Percentiles rank a stretch among this genome's conserved stretches.
These are phyloP conservation scores for Andrena praecox DNA, from an alignment of 2,888 invertebrate genomes.

Conservation along the genomic window DNA sequence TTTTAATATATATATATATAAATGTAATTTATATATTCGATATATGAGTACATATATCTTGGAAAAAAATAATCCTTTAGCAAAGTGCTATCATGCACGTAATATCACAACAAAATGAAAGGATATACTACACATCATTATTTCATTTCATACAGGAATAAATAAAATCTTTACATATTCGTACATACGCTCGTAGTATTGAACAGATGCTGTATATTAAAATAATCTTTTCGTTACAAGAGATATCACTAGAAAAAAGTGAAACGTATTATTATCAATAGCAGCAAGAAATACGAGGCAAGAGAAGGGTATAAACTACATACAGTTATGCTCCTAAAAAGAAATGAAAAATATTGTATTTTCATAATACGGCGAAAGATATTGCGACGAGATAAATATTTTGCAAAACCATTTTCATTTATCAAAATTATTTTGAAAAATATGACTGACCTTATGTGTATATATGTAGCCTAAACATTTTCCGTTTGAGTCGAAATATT, in stretches of 20 bases:
- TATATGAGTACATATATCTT: background rate
- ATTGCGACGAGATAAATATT: background rate
- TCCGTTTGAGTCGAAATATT: slow-evolving; percentile 85
- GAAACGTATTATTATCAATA: slow-evolving; percentile 4
- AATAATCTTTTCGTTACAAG: background rate
- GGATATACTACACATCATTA: background rate
- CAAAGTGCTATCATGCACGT: background rate
- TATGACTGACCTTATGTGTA: slow-evolving; percentile 77
- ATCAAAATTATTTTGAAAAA: slow-evolving; percentile 15
- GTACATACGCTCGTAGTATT: background rate
- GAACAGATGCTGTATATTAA: background rate
- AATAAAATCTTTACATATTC: background rate
- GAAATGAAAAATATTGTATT: slow-evolving; percentile 30
- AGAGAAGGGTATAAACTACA: slow-evolving; percentile 30
- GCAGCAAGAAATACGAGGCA: slow-evolving; percentile 7
- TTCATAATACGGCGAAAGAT: slow-evolving; percentile 6
- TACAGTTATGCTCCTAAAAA: slow-evolving; percentile 49
- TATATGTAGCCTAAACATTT: slow-evolving; percentile 79
- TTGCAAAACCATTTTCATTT: background rate
- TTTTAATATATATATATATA: slow-evolving; percentile 5
- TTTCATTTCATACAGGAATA: background rate
- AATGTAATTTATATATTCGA: slow-evolving; percentile 1
- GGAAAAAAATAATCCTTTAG: background rate
- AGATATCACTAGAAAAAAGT: background rate
- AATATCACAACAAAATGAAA: slow-evolving; percentile 12